Percentiles rank a stretch among this genome's conserved stretches.
Conservation (phyloP, 2,113 vertebrate genomes). For the Beaufortia kweichowensis region DNA sequence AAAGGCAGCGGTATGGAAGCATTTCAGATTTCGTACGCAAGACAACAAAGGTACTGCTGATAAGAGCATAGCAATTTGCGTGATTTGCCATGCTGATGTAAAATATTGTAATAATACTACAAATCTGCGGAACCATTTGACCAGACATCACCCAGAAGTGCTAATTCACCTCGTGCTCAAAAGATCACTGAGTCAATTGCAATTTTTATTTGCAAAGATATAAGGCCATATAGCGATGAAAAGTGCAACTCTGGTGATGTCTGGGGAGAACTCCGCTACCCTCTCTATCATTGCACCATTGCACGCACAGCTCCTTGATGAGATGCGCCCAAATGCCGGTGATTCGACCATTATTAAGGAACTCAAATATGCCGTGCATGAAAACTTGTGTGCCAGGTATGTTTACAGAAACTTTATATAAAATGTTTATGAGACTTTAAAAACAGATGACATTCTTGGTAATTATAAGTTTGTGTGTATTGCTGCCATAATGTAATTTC, state of each 20-base stretch:
- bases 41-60: background rate
- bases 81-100: too few species aligned
- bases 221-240: background rate
- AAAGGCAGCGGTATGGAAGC: background rate
- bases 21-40: background rate
- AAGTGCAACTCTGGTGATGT: background rate
- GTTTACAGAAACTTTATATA: background rate
- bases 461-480: background rate
- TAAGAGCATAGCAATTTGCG: too few species aligned
- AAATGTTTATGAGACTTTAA: background rate
- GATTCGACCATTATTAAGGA: background rate
- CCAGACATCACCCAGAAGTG: background rate
- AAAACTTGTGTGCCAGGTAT: background rate
- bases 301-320: background rate
- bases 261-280: background rate
- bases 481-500: background rate
- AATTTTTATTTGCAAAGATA: background rate
- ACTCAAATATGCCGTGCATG: background rate
- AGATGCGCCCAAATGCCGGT: background rate
- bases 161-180: too few species aligned
- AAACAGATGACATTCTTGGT: background rate
- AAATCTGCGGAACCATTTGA: too few species aligned
- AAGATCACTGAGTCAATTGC: too few species aligned
- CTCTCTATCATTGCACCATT: background rate
- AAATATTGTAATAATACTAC: too few species aligned